phyloP scores from a whole-genome alignment of 2,113 vertebrate species.

The Nyctibius bracteatus region DNA sequence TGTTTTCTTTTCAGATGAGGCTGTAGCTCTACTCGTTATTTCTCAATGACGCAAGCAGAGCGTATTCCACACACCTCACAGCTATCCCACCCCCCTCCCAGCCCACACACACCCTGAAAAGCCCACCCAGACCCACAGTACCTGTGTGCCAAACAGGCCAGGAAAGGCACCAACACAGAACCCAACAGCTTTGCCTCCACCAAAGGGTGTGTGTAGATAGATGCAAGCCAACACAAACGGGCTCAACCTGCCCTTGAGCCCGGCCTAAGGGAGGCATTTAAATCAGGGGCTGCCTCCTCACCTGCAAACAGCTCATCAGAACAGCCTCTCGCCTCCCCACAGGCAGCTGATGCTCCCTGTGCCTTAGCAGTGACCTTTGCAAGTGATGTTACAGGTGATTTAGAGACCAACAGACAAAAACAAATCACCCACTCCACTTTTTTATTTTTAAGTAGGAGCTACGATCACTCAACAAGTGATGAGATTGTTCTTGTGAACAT shows the following conservation, averaged over 20 bases:
- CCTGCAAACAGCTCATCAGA: not conserved
- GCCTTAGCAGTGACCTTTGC: not conserved
- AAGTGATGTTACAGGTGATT: not conserved
- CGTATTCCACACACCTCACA: not conserved
- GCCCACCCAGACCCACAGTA: not conserved
- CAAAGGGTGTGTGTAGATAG: too few species aligned
- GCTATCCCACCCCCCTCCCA: not conserved
- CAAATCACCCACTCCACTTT: not conserved
- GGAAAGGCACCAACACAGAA: not conserved
- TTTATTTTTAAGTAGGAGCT: not conserved
- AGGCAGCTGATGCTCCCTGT: not conserved
- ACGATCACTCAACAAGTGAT: not conserved
- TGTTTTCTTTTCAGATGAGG: not conserved
- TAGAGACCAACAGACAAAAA: not conserved
- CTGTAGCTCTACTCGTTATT: not conserved
- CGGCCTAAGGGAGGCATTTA: not conserved
- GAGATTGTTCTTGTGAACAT: not conserved
- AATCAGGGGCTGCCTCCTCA: not conserved
- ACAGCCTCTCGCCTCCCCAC: not conserved
- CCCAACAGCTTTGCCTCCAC: not conserved
- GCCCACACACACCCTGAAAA: not conserved
- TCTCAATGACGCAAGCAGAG: not conserved
- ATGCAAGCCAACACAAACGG: too few species aligned
- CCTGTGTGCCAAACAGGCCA: rapidly evolving
- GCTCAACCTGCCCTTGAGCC: not conserved